Conservation (phyloP, 2,888 invertebrate species). For the Aricia artaxerxes region DNA sequence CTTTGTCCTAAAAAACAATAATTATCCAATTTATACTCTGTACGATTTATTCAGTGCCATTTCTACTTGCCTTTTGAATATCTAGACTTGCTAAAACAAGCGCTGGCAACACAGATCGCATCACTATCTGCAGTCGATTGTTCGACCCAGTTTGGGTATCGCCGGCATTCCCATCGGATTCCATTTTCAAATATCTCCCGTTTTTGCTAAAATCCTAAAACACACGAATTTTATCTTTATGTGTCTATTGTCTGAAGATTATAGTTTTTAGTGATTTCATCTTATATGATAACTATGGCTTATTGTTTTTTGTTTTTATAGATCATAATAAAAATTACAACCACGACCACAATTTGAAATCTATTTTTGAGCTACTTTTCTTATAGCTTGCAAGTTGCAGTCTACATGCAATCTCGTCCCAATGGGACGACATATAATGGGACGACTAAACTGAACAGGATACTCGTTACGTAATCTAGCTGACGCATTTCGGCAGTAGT, state of each 20-base stretch:
- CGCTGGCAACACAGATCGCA: constrained; percentile 48
- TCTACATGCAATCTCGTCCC: neutral
- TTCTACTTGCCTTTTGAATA: neutral
- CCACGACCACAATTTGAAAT: too few relatives aligned
- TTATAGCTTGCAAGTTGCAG: neutral
- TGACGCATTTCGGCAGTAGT: too few relatives aligned
- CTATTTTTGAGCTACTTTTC: neutral
- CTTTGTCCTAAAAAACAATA: too few relatives aligned
- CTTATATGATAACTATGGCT: neutral
- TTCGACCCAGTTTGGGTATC: constrained; percentile 71
- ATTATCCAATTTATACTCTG: too few relatives aligned
- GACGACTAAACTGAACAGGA: neutral
- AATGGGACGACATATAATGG: neutral
- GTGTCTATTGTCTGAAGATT: constrained; percentile 26
- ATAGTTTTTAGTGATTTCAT: constrained; percentile 3
- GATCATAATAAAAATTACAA: too few relatives aligned
- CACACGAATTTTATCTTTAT: constrained; percentile 12
- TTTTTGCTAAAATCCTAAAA: constrained; percentile 5
- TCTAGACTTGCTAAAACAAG: neutral
- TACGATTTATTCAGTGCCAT: neutral
- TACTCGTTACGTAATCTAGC: neutral
- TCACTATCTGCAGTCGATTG: constrained; percentile 65
- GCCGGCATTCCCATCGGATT: constrained; percentile 56
- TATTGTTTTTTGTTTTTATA: neutral
- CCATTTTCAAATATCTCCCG: constrained; percentile 39